Evolutionary conservation across 2,888 invertebrate genomes (phyloP).

Genomic region (Ormyrus labotus): DNA sequence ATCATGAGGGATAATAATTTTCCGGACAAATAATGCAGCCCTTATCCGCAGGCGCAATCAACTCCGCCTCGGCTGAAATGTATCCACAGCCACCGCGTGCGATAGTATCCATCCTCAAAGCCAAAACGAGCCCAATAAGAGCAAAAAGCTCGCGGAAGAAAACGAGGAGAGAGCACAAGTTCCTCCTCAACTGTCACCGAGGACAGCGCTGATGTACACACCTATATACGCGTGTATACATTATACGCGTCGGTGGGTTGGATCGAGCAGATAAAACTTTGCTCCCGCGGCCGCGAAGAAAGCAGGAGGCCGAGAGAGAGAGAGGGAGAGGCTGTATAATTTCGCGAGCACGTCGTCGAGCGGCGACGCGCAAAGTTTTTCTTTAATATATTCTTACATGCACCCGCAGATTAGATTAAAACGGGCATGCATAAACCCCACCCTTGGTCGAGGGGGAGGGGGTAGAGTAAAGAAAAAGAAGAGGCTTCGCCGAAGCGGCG

Average conservation of each 20-base stretch:
- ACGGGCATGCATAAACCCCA: slow-evolving; percentile 70
- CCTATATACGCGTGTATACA: slow-evolving; percentile 25
- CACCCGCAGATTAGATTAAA: slow-evolving; percentile 74
- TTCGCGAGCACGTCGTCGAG: slow-evolving; percentile 66
- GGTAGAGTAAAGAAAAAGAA: slow-evolving; percentile 19
- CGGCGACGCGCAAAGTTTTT: slow-evolving; percentile 69
- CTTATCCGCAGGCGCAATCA: too few relatives aligned
- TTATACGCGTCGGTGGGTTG: slow-evolving; percentile 34
- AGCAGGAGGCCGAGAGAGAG: slow-evolving; percentile 46
- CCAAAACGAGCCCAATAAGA: too few relatives aligned
- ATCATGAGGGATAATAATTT: too few relatives aligned
- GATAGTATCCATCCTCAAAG: too few relatives aligned
- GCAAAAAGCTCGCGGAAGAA: too few relatives aligned
- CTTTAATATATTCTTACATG: slow-evolving; percentile 75
- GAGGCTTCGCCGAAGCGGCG: background rate
- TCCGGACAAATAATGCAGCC: too few relatives aligned
- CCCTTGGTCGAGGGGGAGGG: background rate
- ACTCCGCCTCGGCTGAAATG: too few relatives aligned
- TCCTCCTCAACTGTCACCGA: too few relatives aligned
- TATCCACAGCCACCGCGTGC: too few relatives aligned
- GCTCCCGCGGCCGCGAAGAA: background rate
- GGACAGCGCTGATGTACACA: too few relatives aligned
- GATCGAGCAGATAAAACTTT: slow-evolving; percentile 52
- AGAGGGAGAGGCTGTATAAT: slow-evolving; percentile 65
- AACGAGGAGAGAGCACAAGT: too few relatives aligned